A percentile compares a stretch with the other conserved stretches of the same genome.
These are phyloP conservation scores for Onychomys leucogaster DNA, from an alignment of 2,797 vertebrate genomes.

Conservation along the genomic window DNA sequence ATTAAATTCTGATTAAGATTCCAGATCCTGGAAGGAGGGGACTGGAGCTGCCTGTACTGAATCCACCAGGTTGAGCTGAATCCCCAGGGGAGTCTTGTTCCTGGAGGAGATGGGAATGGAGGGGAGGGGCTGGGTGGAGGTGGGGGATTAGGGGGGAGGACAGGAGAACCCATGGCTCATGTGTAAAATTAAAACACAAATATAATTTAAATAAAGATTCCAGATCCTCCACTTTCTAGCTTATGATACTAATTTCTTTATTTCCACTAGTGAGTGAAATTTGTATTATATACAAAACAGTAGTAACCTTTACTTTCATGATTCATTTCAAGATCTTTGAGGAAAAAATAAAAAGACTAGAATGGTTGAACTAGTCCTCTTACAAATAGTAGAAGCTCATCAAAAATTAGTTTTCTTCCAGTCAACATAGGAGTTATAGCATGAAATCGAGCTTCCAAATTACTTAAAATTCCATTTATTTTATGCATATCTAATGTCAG, in stretches of 20 bases:
- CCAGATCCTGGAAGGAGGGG: too few species aligned
- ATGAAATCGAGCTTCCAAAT: neutral
- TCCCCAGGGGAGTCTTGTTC: too few species aligned
- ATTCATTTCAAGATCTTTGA: neutral
- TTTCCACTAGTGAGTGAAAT: neutral
- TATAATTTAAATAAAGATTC: too few species aligned
- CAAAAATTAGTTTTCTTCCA: neutral
- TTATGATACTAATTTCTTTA: constrained; percentile 3
- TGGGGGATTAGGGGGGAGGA: too few species aligned
- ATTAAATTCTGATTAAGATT: neutral
- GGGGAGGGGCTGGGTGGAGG: too few species aligned
- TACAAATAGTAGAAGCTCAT: neutral
- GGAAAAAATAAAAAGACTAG: neutral
- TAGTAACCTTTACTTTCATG: neutral
- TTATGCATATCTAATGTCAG: neutral
- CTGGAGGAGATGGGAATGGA: too few species aligned
- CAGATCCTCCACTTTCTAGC: constrained; percentile 15
- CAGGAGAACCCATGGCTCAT: too few species aligned
- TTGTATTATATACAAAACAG: constrained; percentile 30
- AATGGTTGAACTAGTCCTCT: neutral
- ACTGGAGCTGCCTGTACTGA: too few species aligned
- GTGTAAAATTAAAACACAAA: too few species aligned
- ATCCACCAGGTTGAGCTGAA: too few species aligned
- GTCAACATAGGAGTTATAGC: neutral
- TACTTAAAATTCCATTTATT: neutral